Evolutionary conservation across 1,140 invertebrate genomes (phyloP), one percentile per base, ranked within the genome.

Genomic region (Rhyacophila brunnea): DNA sequence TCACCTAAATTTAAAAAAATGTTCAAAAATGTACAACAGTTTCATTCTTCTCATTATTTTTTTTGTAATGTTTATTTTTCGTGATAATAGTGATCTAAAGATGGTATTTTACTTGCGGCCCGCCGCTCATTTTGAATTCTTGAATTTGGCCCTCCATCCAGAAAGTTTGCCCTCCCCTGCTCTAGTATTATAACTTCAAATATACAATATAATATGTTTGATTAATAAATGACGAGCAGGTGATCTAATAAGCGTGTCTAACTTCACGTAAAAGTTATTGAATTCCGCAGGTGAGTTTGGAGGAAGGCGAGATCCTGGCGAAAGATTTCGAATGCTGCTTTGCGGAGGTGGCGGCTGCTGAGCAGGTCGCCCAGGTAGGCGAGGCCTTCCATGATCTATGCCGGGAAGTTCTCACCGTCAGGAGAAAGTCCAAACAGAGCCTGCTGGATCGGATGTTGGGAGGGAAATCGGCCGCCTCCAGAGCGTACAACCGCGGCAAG

Each of bases 301-400:
- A 93, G 65, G 93, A 96, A 75, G 91, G 92, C 14, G 90, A 92
- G 73, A 92, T 91, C 62, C 74, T 93, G 32, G 90, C 91, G 0
- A 92, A 92, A 72, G 90, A 93, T 69, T 88, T 89, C 61, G 91
- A 94, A 67, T 92, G 90, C 71, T 87, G 83, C 68, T 95, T 94
- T 72, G 83, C 85, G n/a, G 92, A 95, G 78, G 87, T 93, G n/a
- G 87, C 91, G 0, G 91, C 92, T 0, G 90, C 92, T 0, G 91
- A 94, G 73, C 90, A 93, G 75, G 89, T 92, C 17, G 78, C 77
- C 52, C 83, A 84, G 66, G 88, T 95, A 2, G 88, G 88, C 1
- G 88, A 92, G 48, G 90, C 88, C 4, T 94, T 94, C 74, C 86
- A 89, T 66, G 90, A 93, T 66, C 80, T 93, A 3, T 91, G 90